Evolutionary conservation across 2,888 invertebrate species (phyloP), one percentile per base, ranked within the genome.

Genomic region (Zhengitettix transpicula): DNA sequence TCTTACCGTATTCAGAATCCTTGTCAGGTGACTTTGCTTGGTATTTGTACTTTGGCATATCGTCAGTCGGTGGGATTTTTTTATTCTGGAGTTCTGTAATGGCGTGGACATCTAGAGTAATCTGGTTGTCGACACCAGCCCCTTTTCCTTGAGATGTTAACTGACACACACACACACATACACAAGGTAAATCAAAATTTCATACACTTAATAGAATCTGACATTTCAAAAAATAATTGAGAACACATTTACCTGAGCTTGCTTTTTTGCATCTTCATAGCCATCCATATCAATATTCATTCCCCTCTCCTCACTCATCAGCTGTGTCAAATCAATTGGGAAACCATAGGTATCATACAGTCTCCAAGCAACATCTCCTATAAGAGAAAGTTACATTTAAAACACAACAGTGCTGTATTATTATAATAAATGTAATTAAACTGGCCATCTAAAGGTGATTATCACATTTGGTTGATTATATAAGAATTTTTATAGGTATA

Each of bases 301-400:
- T 1, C 88, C 89, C 69, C 88, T 91, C 75, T 99, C 99, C 77
- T 99, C 99, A 56, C 89, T 89, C 97, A 99, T 99, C 42, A 99
- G 77, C 68, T 89, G 87, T 0, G 99, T 99, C 64, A 99, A 80
- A 78, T 99, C 99, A 58, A 98, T 83, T 1, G 99, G 99, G 72
- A 99, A 99, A 16, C 99, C 99, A 71, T 98, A 99, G 0, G 99
- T 99, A 70, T 99, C 99, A 73, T 99, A 99, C 60, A 99, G 77
- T 61, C 96, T 82, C 99, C 99, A 99, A 1, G 98, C 97, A 56
- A 99, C 85, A 74, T 98, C 94, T 59, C 98, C 66, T 65, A 55
- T 58, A 58, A 47, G 2, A 28, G 28, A 2, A 28, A 28, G 28
- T 5, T 28, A 28, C 2, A 28, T 28, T 28, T 28, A 28, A 28